Evolutionary conservation across 2,888 invertebrate species (phyloP), one percentile per base, ranked within the genome.

Genomic region (Phyllotreta striolata): DNA sequence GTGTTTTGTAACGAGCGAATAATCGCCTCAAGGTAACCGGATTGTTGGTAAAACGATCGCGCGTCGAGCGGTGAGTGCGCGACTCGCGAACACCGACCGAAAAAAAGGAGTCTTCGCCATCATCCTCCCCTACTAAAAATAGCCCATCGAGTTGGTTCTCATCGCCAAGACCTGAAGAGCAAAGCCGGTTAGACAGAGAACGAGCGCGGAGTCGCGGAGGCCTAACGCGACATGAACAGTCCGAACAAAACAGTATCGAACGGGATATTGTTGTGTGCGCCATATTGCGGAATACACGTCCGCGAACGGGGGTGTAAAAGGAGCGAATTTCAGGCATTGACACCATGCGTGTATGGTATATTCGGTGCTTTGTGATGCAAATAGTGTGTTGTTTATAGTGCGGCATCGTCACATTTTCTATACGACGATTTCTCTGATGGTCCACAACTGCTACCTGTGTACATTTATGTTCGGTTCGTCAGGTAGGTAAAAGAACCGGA

Each of bases 181-280:
- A 13, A 2, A 3, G 24, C 12, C 24, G 40, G 47, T 35, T 37
- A 47, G 62, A 55, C 44, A 60, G 66, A 63, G 52, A 66, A 41
- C 61, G 7, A 44, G 57, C 51, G 47, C 14, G 24, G 62, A 62
- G 24, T 24, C 24, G 24, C 24, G 24, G 60, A 62, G 52, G 54
- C 43, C 38, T 39, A 43, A 62, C 49, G 43, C 62, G 43, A 56
- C 63, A 59, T 57, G 59, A 51, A 61, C 55, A 55, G 52, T 49
- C 57, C 46, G 51, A 44, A 55, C 62, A 65, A 65, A 61, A 65
- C 69, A 71, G 70, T 69, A 71, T 71, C 65, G 70, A 71, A 69
- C 69, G 70, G 70, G 69, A 69, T 62, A 62, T 66, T 62, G 66
- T 64, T 39, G 67, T 55, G 70, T 63, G 67, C 70, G 69, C 70